Evolutionary conservation across 2,113 vertebrate species (phyloP).

Genomic region (Nothoprocta perdicaria): DNA sequence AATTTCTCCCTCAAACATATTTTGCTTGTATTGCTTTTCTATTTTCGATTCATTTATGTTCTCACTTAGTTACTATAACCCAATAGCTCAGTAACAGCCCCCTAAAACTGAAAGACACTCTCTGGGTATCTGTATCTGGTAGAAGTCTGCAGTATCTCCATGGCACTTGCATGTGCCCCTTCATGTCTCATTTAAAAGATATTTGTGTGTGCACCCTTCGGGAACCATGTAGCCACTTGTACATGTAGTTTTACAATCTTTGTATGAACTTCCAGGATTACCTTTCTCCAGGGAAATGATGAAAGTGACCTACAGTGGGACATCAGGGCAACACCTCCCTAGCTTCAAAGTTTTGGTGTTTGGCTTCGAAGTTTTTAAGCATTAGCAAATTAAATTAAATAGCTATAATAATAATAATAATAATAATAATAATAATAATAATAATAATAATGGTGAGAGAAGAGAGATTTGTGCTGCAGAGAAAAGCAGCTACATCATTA

Average conservation of each 20-base stretch:
- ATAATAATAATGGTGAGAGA: too few relatives aligned
- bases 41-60: background rate
- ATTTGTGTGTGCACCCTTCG: too few relatives aligned
- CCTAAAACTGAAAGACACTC: fast-evolving
- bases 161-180: background rate
- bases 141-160: background rate
- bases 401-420: too few relatives aligned
- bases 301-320: fast-evolving
- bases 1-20: background rate
- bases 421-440: too few relatives aligned
- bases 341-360: background rate
- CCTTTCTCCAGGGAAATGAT: background rate
- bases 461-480: background rate
- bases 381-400: too few relatives aligned
- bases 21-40: background rate
- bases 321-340: background rate
- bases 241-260: background rate
- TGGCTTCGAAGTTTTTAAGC: background rate
- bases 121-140: background rate
- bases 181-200: background rate
- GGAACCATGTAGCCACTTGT: background rate
- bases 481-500: background rate
- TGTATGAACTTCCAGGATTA: fast-evolving
- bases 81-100: background rate
- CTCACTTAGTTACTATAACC: background rate